phyloP scores from a whole-genome alignment of 2,113 vertebrate species.

The Megaptera novaeangliae region DNA sequence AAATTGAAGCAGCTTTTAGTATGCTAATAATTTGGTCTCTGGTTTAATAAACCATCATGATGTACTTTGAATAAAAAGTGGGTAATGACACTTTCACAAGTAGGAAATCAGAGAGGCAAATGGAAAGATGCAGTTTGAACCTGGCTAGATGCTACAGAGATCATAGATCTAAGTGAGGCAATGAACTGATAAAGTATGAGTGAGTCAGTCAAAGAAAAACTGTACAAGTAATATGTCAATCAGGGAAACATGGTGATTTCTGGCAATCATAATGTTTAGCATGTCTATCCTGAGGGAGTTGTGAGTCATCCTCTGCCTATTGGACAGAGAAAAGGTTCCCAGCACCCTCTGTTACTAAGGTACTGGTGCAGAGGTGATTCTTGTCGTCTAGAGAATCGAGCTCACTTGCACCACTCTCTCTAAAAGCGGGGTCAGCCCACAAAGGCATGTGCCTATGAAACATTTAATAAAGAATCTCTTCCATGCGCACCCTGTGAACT shows the following conservation, averaged over 20 bases:
- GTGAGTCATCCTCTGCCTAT: neutral
- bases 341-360: neutral
- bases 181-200: neutral
- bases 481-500: fast-evolving
- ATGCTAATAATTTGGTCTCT: neutral
- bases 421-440: neutral
- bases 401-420: neutral
- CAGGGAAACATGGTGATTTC: neutral
- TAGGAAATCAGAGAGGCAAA: neutral
- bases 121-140: neutral
- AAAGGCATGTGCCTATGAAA: neutral
- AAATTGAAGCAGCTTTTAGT: neutral
- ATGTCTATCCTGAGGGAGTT: neutral
- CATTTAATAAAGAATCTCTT: neutral
- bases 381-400: neutral
- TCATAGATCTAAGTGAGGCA: neutral
- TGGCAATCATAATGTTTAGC: neutral
- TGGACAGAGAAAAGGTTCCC: neutral
- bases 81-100: neutral
- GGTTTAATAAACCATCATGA: neutral
- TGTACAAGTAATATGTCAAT: neutral
- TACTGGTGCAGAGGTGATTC: neutral
- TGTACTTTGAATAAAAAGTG: neutral
- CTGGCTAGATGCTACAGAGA: neutral
- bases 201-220: neutral